Conservation (phyloP, 2,113 vertebrate genomes). For the Festucalex cinctus region DNA sequence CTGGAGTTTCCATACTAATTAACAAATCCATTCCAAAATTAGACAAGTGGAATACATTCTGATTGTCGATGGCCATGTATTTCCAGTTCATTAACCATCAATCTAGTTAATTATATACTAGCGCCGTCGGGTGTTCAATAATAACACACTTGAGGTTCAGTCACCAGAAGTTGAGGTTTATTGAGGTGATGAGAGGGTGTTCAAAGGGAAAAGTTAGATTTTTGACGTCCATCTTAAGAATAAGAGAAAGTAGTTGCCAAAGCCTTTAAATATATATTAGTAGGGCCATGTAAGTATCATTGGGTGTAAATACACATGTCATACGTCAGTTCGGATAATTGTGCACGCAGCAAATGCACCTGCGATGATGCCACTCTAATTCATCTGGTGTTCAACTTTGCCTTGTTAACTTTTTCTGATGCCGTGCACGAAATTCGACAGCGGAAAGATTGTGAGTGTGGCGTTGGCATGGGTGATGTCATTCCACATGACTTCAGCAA, state of each 20-base stretch:
- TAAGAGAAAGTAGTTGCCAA: not conserved
- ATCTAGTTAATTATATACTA: slow-evolving; percentile 2
- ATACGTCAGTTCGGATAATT: not conserved
- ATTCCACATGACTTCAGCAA: slow-evolving; percentile 48
- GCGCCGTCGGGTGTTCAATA: not conserved
- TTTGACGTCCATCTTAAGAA: not conserved
- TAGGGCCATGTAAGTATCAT: too few relatives aligned
- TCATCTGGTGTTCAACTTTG: slow-evolving; percentile 9
- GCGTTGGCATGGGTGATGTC: slow-evolving; percentile 49
- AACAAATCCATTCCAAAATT: not conserved
- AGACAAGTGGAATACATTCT: not conserved
- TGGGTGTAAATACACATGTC: not conserved
- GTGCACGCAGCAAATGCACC: not conserved
- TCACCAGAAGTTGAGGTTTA: not conserved
- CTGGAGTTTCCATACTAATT: not conserved
- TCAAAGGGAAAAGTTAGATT: not conserved
- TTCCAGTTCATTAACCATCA: not conserved
- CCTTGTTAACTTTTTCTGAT: slow-evolving; percentile 18
- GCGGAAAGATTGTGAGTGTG: slow-evolving; percentile 42
- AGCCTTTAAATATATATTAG: too few relatives aligned
- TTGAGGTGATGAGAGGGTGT: not conserved
- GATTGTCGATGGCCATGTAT: not conserved
- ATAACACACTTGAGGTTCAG: not conserved
- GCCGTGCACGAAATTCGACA: slow-evolving; percentile 42
- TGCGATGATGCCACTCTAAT: not conserved